Percentiles rank a stretch among this genome's conserved stretches.
phyloP scores from a whole-genome alignment of 2,113 vertebrate species.

The Misgurnus mizolepis region DNA sequence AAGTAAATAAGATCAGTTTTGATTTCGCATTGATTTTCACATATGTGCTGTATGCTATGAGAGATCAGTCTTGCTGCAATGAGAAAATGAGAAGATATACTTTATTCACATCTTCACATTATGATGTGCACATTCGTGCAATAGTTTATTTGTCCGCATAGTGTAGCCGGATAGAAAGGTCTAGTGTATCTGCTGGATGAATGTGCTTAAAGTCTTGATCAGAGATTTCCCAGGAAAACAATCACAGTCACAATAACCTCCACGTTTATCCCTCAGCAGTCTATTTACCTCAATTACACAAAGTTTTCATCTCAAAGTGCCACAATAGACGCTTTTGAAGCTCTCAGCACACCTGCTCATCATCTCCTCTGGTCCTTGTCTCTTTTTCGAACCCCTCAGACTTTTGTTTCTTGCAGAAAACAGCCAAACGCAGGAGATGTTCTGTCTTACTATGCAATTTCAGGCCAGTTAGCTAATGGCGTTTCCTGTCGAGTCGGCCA shows the following conservation, averaged over 20 bases:
- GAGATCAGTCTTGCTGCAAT: no score
- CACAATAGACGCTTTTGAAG: neutral
- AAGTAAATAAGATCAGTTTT: no score
- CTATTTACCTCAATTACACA: slow-evolving; percentile 9
- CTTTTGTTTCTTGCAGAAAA: slow-evolving; percentile 13
- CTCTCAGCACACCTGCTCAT: neutral
- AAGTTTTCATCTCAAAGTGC: neutral
- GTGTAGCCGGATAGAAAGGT: neutral
- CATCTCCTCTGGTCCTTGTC: neutral
- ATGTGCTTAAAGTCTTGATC: slow-evolving; percentile 18
- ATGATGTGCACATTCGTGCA: neutral
- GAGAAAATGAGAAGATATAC: no score
- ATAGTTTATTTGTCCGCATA: neutral
- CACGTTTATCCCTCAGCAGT: neutral
- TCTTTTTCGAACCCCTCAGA: neutral
- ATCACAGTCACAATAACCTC: neutral
- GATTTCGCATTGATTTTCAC: no score
- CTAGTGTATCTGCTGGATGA: neutral
- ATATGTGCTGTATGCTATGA: no score
- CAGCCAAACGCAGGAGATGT: slow-evolving; percentile 19
- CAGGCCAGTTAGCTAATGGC: slow-evolving; percentile 57
- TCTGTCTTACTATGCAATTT: slow-evolving; percentile 55
- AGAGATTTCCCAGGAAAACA: neutral
- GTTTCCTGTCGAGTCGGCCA: slow-evolving; percentile 62
- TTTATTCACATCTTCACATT: neutral